A percentile compares a stretch with the other conserved stretches of the same genome.
Conservation (phyloP, 2,797 vertebrate species). For the Allenopithecus nigroviridis region DNA sequence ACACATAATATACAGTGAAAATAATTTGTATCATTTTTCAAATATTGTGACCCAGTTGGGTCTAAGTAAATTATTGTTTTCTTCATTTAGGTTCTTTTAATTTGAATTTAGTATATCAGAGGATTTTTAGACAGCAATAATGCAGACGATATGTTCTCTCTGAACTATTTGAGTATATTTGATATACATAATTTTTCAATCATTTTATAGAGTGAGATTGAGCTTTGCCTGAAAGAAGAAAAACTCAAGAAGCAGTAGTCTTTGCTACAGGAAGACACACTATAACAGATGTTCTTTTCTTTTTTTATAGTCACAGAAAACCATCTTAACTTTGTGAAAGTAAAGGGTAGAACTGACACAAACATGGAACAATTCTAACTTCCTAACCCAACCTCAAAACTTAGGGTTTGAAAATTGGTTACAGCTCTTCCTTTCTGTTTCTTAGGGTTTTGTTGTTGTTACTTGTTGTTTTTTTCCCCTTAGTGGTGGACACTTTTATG, state of each 20-base stretch:
- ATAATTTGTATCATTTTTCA: neutral
- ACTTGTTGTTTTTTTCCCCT: neutral
- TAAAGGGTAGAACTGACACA: constrained; percentile 72
- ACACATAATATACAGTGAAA: neutral
- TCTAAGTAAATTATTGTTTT: neutral
- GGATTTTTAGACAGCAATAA: neutral
- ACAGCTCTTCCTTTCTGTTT: constrained; percentile 54
- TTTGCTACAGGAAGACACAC: neutral
- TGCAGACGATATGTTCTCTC: neutral
- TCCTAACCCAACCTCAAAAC: constrained; percentile 75
- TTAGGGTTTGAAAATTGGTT: constrained; percentile 30
- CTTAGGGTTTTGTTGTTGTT: neutral
- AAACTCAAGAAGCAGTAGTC: neutral
- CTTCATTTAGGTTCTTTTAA: neutral
- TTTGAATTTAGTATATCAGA: neutral
- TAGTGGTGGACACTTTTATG: constrained; percentile 47
- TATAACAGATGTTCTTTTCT: constrained; percentile 26
- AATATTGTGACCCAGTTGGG: neutral
- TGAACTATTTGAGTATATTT: neutral
- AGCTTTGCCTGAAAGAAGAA: neutral
- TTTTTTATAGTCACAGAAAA: constrained; percentile 60
- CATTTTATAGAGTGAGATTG: neutral
- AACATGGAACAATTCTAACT: constrained; percentile 75
- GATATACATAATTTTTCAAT: neutral
- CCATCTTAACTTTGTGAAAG: constrained; percentile 72